These are phyloP conservation scores for Trachelus tabidus DNA, from an alignment of 2,888 invertebrate genomes.

Conservation along the genomic window DNA sequence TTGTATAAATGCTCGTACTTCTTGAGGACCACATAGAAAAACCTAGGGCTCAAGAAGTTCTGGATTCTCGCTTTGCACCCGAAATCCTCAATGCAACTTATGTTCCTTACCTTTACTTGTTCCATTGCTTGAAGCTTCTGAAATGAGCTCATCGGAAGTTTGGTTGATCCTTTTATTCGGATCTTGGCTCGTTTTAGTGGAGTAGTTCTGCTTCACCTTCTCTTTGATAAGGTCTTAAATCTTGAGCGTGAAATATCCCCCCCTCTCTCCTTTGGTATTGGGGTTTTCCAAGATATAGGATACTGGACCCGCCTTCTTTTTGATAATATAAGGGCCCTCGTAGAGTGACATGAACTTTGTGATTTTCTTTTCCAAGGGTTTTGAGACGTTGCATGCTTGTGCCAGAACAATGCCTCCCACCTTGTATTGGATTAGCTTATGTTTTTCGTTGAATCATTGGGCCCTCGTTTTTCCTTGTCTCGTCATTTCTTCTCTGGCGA, in stretches of 20 bases:
- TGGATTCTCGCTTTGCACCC: no score
- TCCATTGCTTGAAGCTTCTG: no score
- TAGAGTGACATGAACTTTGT: constrained; percentile 23
- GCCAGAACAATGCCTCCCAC: constrained; percentile 18
- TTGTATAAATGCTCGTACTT: no score
- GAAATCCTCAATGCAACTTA: no score
- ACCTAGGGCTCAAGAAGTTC: no score
- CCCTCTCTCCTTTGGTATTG: not conserved
- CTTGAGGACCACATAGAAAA: no score
- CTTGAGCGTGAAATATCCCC: constrained; percentile 3
- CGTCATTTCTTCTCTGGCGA: not conserved
- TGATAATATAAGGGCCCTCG: constrained; percentile 19
- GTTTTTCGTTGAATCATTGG: constrained; percentile 4
- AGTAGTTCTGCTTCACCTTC: no score
- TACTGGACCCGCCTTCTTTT: not conserved
- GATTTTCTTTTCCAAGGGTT: constrained; percentile 4
- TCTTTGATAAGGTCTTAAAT: no score
- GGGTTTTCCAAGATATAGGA: not conserved
- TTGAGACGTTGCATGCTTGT: constrained; percentile 14
- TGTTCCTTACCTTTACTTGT: no score
- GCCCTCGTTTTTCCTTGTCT: constrained; percentile 9
- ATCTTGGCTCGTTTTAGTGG: no score
- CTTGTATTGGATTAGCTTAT: not conserved
- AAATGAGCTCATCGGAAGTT: no score
- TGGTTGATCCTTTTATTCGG: no score